Evolutionary conservation across 2,888 invertebrate species (phyloP), one percentile per base, ranked within the genome.

Genomic region (Drosophila vallismaia): DNA sequence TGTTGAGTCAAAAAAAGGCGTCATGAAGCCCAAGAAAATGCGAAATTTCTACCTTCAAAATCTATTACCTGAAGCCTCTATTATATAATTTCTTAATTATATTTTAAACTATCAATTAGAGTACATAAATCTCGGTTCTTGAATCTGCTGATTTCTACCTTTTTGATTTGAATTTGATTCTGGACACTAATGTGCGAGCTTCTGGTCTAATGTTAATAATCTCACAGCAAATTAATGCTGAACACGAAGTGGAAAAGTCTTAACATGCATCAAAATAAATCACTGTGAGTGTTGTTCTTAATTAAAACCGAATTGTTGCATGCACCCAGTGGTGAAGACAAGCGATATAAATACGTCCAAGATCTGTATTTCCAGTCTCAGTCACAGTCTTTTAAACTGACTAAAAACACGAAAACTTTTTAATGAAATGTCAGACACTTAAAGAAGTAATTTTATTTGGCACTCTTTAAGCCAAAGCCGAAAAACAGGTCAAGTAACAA

Each of bases 401-500:
- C 19, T 19, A 19, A 19, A 19, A 19, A 19, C 19, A 19, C 8
- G 40, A 38, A 31, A 67, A 14, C 36, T 53, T 36, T 68, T 68
- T 53, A 53, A 46, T 46, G 45, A 68, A 64, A 64, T 64, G 69
- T 64, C 64, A 68, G 69, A 64, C 38, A 64, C 64, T 64, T 50
- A 70, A 71, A 42, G 71, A 44, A 29, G 42, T 45, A 57, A 59
- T 72, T 71, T 69, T 68, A 68, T 64, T 54, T 53, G 73, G 29
- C 49, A 63, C 64, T 64, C 52, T 53, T 54, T 54, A 33, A 63
- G 52, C 44, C 66, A 2, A 45, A 73, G 50, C 40, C 73, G 53
- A 63, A 71, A 86, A 88, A 86, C 87, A 68, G 88, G 83, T 86
- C 88, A 83, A 88, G 82, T 73, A 81, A 77, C 71, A 86, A 86